Evolutionary conservation across 2,888 invertebrate species (phyloP), one percentile per base, ranked within the genome.

Genomic region (Pilophorus perplexus): DNA sequence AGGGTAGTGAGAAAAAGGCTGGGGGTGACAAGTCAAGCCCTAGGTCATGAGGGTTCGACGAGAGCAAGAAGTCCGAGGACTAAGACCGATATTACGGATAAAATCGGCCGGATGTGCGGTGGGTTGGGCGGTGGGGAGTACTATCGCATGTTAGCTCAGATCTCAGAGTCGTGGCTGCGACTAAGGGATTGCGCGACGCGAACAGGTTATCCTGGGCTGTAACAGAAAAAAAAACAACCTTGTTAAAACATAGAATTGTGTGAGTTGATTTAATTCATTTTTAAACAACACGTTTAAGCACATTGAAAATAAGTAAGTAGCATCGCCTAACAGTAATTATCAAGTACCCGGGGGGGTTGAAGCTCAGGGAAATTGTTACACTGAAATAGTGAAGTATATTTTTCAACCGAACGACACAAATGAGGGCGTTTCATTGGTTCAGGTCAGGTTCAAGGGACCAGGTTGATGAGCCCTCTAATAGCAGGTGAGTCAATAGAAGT

Each of bases 81-180:
- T 52, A 20, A 42, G 59, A 52, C 37, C 64, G 48, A 50, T 48
- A 33, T 44, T 50, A 50, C 16, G 28, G 37, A 40, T 48, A 37
- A 8, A 28, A 46, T 33, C 48, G 50, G 37, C 62, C 50, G 50
- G 64, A 33, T 10, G n/a, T 28, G 37, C 22, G 37, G 37, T 37
- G 27, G 23, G 42, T 25, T 40, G 18, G 33, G 59, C 42, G 64
- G 25, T 37, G 37, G 38, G 64, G 52, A 38, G 50, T 50, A 64
- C 52, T 64, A 64, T 64, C 64, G 64, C 64, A 64, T 64, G 64
- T 64, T 64, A 50, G 38, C 50, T 59, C 59, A 42, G 16, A 59
- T 42, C 25, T 42, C 42, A 59, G 42, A 59, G 42, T 23, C 42
- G 42, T 22, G 64, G 50, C 50, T 48, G 48, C 52, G 48, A 64